A percentile compares a stretch with the other conserved stretches of the same genome.
phyloP scores from a whole-genome alignment of 2,113 vertebrate genomes.

The Ptilonorhynchus violaceus region DNA sequence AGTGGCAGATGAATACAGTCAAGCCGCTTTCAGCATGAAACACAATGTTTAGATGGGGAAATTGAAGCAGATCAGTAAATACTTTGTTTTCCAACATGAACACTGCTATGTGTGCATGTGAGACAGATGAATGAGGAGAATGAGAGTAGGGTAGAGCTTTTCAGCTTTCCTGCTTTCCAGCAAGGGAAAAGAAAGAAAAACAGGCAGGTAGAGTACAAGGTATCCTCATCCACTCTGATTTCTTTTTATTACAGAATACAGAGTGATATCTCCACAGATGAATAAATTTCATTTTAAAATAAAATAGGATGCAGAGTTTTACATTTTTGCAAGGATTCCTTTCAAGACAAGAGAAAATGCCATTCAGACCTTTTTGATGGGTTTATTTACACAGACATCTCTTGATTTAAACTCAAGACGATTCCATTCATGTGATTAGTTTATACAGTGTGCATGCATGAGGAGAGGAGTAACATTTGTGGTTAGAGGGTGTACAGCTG shows the following conservation, averaged over 20 bases:
- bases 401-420: neutral
- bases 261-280: neutral
- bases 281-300: neutral
- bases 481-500: neutral
- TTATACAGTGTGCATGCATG: neutral
- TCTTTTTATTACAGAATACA: neutral
- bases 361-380: neutral
- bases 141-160: neutral
- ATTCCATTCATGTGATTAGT: neutral
- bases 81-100: neutral
- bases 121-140: neutral
- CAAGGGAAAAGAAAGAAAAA: neutral
- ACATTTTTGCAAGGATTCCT: neutral
- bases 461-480: neutral
- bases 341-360: neutral
- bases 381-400: neutral
- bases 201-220: neutral
- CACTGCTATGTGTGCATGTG: neutral
- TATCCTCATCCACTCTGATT: neutral
- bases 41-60: rapidly evolving
- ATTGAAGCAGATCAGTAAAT: neutral
- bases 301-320: neutral
- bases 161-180: neutral
- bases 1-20: neutral
- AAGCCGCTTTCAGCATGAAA: neutral